These are phyloP conservation scores for Oscheius onirici DNA, from an alignment of 2,888 invertebrate genomes.

Conservation along the genomic window DNA sequence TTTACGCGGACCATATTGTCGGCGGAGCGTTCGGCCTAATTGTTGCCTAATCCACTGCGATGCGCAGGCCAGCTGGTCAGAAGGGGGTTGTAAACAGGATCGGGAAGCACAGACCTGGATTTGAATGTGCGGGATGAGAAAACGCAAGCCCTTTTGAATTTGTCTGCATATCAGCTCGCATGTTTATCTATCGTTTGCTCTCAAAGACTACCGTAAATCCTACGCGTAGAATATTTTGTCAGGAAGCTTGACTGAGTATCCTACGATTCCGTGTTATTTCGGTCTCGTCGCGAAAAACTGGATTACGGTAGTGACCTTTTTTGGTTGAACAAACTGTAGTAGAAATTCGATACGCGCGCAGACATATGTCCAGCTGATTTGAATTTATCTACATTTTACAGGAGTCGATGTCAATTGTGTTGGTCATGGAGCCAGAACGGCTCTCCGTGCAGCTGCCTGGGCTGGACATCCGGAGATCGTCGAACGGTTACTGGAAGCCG, in stretches of 20 bases:
- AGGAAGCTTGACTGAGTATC: no score
- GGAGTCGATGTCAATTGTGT: slow-evolving; percentile 54
- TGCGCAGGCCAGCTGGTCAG: slow-evolving; percentile 14
- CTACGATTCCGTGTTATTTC: no score
- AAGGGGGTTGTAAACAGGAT: slow-evolving; percentile 20
- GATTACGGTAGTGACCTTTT: no score
- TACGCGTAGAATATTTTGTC: no score
- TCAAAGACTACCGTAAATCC: background rate
- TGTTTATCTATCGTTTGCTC: no score
- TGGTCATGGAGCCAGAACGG: slow-evolving; percentile 56
- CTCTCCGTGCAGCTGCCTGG: slow-evolving; percentile 59
- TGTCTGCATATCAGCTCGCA: background rate
- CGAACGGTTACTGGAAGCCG: slow-evolving; percentile 46
- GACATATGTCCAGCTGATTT: no score
- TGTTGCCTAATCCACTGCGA: slow-evolving; percentile 28
- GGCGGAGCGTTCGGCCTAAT: background rate
- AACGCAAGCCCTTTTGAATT: background rate
- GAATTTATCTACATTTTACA: background rate
- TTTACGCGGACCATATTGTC: slow-evolving; percentile 16
- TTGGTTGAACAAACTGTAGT: no score
- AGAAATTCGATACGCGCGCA: no score
- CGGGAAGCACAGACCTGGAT: background rate
- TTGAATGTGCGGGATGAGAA: background rate
- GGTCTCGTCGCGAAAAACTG: no score
- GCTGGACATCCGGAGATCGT: slow-evolving; percentile 52